Percentiles rank a stretch among this genome's conserved stretches.
phyloP scores from a whole-genome alignment of 1,140 invertebrate species.

The Asobara japonica region DNA sequence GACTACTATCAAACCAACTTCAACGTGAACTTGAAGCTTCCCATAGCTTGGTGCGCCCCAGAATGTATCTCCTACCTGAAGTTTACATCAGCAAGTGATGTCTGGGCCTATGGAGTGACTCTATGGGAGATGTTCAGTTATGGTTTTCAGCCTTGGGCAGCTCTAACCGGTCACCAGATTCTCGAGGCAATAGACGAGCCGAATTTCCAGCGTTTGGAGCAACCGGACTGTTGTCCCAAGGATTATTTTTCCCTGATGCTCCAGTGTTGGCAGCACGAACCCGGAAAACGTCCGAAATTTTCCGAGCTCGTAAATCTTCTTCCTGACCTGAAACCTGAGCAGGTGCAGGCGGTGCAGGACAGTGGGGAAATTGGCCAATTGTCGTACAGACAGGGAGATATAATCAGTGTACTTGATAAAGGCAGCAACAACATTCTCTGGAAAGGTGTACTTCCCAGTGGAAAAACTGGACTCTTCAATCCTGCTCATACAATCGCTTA shows the following conservation, averaged over 20 bases:
- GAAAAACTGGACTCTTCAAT: conserved; percentile 90
- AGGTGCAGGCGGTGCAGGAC: conserved; percentile 82
- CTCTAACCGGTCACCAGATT: conserved; percentile 94
- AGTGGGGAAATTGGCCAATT: conserved; percentile 74
- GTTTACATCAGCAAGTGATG: conserved; percentile 96
- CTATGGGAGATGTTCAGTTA: conserved; percentile 99
- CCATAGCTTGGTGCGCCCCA: conserved; percentile 98
- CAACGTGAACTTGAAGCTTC: conserved; percentile 96
- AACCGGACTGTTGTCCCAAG: conserved; percentile 93
- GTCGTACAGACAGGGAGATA: conserved; percentile 85
- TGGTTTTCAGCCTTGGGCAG: conserved; percentile 97
- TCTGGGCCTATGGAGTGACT: conserved; percentile 98
- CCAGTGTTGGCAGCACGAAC: conserved; percentile 95
- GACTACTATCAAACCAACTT: conserved; percentile 99
- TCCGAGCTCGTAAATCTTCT: conserved; percentile 82
- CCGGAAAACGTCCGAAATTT: conserved; percentile 90
- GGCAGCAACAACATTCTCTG: conserved; percentile 73
- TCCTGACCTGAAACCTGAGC: conserved; percentile 90
- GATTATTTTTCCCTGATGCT: conserved; percentile 94
- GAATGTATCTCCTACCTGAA: conserved; percentile 96
- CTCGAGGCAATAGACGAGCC: conserved; percentile 95
- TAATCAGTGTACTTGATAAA: conserved; percentile 95
- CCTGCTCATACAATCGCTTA: conserved; percentile 90
- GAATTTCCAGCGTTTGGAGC: conserved; percentile 86
- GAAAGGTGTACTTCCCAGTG: conserved; percentile 86